These are phyloP conservation scores for Euphydryas editha DNA, from an alignment of 2,888 invertebrate species.

Conservation along the genomic window DNA sequence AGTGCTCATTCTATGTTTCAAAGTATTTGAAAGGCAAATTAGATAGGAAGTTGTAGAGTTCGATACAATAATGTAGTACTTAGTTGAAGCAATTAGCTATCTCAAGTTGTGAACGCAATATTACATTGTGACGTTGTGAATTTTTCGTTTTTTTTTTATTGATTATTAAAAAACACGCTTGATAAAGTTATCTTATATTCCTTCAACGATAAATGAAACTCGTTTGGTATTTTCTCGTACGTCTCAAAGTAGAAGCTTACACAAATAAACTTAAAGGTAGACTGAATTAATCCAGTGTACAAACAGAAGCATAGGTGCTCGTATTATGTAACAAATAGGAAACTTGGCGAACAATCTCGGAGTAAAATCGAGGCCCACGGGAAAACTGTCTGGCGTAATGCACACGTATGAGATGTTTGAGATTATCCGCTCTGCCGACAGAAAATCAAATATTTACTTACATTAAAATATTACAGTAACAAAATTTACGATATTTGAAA, in stretches of 20 bases:
- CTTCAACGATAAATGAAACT: constrained; percentile 1
- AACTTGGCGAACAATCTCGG: constrained; percentile 59
- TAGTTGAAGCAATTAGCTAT: constrained; percentile 61
- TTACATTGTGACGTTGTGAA: too few species aligned
- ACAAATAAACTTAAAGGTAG: constrained; percentile 33
- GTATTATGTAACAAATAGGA: constrained; percentile 51
- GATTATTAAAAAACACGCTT: background rate
- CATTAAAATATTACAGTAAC: background rate
- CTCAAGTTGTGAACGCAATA: too few species aligned
- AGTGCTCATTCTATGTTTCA: constrained; percentile 70
- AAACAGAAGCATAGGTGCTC: constrained; percentile 56
- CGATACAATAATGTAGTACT: constrained; percentile 60
- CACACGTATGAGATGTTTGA: constrained; percentile 42
- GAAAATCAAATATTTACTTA: constrained; percentile 6
- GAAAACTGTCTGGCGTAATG: constrained; percentile 51
- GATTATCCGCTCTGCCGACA: constrained; percentile 21
- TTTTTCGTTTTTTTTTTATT: background rate
- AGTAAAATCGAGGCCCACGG: constrained; percentile 58
- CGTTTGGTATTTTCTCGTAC: constrained; percentile 11
- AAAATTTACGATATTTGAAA: too few species aligned
- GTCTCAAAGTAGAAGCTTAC: constrained; percentile 15
- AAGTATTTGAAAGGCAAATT: constrained; percentile 82
- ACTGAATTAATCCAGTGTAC: constrained; percentile 62
- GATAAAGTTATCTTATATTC: background rate
- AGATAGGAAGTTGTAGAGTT: constrained; percentile 55